Conservation (phyloP, 2,888 invertebrate genomes). For the Drosophila sordidapex region DNA sequence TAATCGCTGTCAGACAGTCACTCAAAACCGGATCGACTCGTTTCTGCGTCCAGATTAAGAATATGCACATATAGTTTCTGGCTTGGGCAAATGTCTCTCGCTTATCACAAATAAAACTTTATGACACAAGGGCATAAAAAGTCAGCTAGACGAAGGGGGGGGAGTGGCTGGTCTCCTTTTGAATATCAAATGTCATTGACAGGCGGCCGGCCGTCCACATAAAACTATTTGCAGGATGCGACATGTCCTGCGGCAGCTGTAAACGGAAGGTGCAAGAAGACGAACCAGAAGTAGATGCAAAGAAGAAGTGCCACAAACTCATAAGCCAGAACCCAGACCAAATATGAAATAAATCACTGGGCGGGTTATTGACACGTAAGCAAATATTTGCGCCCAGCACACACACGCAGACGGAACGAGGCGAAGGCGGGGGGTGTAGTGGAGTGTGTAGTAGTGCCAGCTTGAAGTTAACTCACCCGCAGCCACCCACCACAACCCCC, state of each 20-base stretch:
- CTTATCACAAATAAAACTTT: constrained; percentile 7
- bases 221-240: constrained; percentile 55
- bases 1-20: not conserved
- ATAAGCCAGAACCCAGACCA: constrained; percentile 67
- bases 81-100: not conserved
- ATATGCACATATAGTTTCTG: not conserved
- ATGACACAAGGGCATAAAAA: not conserved
- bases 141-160: not conserved
- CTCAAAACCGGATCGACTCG: not conserved
- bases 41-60: not conserved
- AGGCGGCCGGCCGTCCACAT: constrained; percentile 58
- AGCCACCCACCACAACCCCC: constrained; percentile 7
- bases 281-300: not conserved
- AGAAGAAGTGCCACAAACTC: constrained; percentile 42
- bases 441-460: constrained; percentile 45
- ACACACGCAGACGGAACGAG: constrained; percentile 12
- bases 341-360: constrained; percentile 81
- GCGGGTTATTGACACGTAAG: constrained; percentile 79
- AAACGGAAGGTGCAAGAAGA: not conserved
- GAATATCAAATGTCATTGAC: constrained; percentile 78
- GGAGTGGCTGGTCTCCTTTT: constrained; percentile 20
- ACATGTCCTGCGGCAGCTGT: constrained; percentile 11
- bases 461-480: constrained; percentile 38
- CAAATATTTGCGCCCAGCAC: constrained; percentile 68
- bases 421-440: not conserved